Evolutionary conservation across 2,113 vertebrate species (phyloP).

Genomic region (Pedionomus torquatus): DNA sequence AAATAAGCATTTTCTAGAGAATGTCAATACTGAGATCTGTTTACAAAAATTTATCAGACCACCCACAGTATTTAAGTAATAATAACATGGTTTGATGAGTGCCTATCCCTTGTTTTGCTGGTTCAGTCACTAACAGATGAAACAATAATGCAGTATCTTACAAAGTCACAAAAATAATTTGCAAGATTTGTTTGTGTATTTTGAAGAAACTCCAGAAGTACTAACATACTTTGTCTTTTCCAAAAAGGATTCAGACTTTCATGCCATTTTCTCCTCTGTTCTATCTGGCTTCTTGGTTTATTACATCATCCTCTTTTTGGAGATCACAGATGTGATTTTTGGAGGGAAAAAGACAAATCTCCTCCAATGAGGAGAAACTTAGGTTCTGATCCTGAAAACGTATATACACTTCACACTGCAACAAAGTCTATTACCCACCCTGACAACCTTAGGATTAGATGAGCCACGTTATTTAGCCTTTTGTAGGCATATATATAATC

Average conservation of each 20-base stretch:
- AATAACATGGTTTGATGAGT: neutral
- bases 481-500: neutral
- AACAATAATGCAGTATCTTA: neutral
- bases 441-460: neutral
- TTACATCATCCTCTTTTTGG: neutral
- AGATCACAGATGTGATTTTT: neutral
- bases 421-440: neutral
- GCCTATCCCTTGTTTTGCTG: neutral
- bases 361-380: neutral
- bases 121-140: neutral
- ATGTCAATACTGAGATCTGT: neutral
- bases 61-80: neutral
- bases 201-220: neutral
- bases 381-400: neutral
- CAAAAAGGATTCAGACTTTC: neutral
- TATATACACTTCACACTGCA: neutral
- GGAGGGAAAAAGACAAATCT: neutral
- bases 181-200: neutral
- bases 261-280: neutral
- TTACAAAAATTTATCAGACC: neutral
- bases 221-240: neutral
- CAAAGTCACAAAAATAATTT: neutral
- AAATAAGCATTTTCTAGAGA: neutral
- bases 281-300: neutral
- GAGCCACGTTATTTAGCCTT: neutral